Evolutionary conservation across 2,888 invertebrate species (phyloP).

Genomic region (Leucophenga montana): DNA sequence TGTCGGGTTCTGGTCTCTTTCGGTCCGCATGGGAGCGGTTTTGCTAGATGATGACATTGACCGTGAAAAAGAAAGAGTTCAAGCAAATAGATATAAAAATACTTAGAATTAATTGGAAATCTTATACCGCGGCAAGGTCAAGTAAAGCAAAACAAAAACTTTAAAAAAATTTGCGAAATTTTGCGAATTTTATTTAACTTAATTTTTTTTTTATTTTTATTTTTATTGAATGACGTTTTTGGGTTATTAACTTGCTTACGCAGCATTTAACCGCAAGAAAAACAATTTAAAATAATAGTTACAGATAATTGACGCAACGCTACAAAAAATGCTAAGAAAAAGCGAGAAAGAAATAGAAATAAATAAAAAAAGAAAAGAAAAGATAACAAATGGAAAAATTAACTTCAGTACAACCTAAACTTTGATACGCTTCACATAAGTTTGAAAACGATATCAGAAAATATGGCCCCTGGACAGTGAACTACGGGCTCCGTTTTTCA

Average conservation of each 20-base stretch:
- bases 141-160: constrained; percentile 36
- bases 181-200: neutral
- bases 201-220: constrained; percentile 1
- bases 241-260: constrained; percentile 20
- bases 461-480: too few species aligned
- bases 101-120: neutral
- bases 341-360: neutral
- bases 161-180: constrained; percentile 16
- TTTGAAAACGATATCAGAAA: too few species aligned
- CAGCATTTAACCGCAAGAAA: constrained; percentile 22
- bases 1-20: constrained; percentile 38
- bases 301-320: constrained; percentile 16
- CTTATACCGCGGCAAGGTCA: constrained; percentile 38
- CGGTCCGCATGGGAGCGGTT: constrained; percentile 43
- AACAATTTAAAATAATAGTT: constrained; percentile 19
- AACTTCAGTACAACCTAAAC: neutral
- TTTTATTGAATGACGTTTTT: constrained; percentile 18
- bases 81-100: constrained; percentile 21
- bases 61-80: constrained; percentile 11
- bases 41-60: constrained; percentile 52
- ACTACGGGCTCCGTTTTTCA: too few species aligned
- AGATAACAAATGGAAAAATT: neutral
- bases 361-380: constrained; percentile 5
- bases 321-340: neutral
- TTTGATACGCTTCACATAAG: too few species aligned